Evolutionary conservation across 2,797 vertebrate genomes (phyloP).

Genomic region (Centroberyx gerrardi): DNA sequence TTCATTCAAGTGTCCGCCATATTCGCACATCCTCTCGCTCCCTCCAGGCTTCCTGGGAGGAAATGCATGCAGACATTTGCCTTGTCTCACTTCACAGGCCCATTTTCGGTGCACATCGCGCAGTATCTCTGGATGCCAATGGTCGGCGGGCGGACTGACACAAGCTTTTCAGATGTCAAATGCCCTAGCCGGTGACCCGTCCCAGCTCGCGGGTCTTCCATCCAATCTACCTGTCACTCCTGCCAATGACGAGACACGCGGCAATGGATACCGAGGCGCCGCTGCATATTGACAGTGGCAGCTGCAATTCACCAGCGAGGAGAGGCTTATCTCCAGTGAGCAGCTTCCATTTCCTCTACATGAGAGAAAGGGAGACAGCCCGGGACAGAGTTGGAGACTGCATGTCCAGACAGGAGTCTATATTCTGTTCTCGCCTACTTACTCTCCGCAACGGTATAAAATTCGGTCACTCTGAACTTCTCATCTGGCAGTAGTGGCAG

Average conservation of each 20-base stretch:
- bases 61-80: conserved; percentile 36
- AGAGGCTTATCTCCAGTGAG: conserved; percentile 79
- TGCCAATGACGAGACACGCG: conserved; percentile 73
- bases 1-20: conserved; percentile 6
- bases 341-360: conserved; percentile 80
- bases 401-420: conserved; percentile 68
- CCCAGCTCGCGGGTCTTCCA: conserved; percentile 67
- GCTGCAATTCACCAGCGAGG: conserved; percentile 74
- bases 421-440: conserved; percentile 64
- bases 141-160: conserved; percentile 57
- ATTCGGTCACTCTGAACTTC: conserved; percentile 63
- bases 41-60: conserved; percentile 43
- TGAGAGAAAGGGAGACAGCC: conserved; percentile 62
- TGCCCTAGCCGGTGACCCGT: conserved; percentile 74
- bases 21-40: conserved; percentile 5
- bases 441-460: conserved; percentile 51
- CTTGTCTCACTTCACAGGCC: conserved; percentile 61
- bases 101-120: conserved; percentile 53
- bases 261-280: conserved; percentile 68
- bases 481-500: conserved; percentile 44
- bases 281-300: conserved; percentile 77
- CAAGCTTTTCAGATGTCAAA: conserved; percentile 61
- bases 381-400: conserved; percentile 55
- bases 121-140: conserved; percentile 55
- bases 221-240: conserved; percentile 84